phyloP scores from a whole-genome alignment of 2,888 invertebrate genomes.

The Clepsis dumicolana region DNA sequence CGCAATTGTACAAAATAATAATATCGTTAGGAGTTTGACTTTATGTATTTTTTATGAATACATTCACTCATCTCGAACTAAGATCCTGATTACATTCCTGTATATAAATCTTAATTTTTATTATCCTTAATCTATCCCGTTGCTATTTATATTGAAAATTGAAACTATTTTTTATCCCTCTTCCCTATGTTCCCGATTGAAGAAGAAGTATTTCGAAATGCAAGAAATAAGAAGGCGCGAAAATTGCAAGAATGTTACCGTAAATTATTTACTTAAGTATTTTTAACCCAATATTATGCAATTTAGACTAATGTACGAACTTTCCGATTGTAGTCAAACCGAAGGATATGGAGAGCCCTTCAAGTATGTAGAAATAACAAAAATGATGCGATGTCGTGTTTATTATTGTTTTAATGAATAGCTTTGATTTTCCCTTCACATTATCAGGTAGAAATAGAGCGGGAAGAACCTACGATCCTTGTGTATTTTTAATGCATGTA shows the following conservation, averaged over 20 bases:
- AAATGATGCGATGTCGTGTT: conserved; percentile 36
- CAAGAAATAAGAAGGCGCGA: neutral
- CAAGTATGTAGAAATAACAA: conserved; percentile 88
- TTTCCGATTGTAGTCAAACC: conserved; percentile 87
- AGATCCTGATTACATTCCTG: no score
- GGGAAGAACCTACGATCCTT: neutral
- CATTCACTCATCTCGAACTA: no score
- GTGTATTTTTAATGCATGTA: conserved; percentile 29
- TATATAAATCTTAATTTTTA: neutral
- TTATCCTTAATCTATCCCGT: neutral
- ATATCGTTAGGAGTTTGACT: no score
- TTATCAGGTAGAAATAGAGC: conserved; percentile 7
- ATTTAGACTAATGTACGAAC: conserved; percentile 51
- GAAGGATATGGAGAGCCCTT: conserved; percentile 92
- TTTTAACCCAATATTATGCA: neutral
- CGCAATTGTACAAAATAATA: no score
- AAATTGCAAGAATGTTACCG: conserved; percentile 5
- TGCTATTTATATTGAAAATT: neutral
- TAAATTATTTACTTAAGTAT: conserved; percentile 22
- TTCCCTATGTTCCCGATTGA: conserved; percentile 16
- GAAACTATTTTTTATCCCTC: neutral
- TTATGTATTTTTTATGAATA: no score
- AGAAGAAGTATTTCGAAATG: conserved; percentile 10
- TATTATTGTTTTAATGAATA: conserved; percentile 9
- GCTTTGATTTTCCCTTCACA: conserved; percentile 24